phyloP scores from a whole-genome alignment of 2,888 invertebrate genomes.

The Clivina fossor region DNA sequence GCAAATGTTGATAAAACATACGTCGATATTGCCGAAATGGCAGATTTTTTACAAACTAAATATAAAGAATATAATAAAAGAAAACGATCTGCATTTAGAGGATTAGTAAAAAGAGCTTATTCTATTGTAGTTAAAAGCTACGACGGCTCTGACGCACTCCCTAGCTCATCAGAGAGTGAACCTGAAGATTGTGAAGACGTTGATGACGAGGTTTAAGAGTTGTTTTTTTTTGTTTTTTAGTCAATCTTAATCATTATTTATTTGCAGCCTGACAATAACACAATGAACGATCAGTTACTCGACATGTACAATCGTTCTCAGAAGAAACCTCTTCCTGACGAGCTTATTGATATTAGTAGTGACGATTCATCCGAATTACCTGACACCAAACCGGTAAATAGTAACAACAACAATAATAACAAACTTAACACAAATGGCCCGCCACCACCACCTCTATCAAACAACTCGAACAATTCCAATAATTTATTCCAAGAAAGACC shows the following conservation, averaged over 20 bases:
- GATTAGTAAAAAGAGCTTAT: constrained; percentile 76
- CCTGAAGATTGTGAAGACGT: constrained; percentile 58
- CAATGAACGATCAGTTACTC: constrained; percentile 52
- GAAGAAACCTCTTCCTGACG: constrained; percentile 51
- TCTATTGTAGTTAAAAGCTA: constrained; percentile 71
- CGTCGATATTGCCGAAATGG: constrained; percentile 82
- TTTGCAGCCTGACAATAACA: constrained; percentile 42
- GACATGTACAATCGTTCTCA: constrained; percentile 55
- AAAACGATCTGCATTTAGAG: constrained; percentile 77
- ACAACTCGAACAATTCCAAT: background rate
- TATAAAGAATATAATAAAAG: constrained; percentile 79
- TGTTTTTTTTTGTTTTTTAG: constrained; percentile 16
- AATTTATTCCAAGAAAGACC: constrained; percentile 42
- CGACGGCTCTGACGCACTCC: constrained; percentile 54
- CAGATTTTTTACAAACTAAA: constrained; percentile 73
- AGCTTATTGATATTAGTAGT: constrained; percentile 78
- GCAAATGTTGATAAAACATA: constrained; percentile 78
- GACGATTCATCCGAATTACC: constrained; percentile 65
- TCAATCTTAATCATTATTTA: constrained; percentile 34
- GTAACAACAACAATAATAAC: constrained; percentile 54
- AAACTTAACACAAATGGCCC: constrained; percentile 51
- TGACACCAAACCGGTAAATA: too few species aligned
- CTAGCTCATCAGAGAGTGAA: constrained; percentile 60
- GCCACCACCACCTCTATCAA: constrained; percentile 46
- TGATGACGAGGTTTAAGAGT: constrained; percentile 46